phyloP scores from a whole-genome alignment of 2,113 vertebrate genomes.

The Ondatra zibethicus region DNA sequence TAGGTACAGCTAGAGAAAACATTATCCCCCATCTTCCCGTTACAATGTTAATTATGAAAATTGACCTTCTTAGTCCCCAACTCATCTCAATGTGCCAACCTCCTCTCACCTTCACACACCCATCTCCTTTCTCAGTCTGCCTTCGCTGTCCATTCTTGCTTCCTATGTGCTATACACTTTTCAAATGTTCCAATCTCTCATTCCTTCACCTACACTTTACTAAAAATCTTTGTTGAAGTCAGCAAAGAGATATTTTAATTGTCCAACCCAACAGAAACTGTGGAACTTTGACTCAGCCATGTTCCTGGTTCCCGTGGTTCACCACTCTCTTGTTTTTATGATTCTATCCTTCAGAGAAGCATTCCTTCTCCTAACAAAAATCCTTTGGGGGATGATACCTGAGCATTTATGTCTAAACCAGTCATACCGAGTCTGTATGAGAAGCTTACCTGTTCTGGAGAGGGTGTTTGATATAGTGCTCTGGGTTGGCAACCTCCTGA shows the following conservation, averaged over 20 bases:
- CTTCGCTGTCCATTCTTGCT: not conserved
- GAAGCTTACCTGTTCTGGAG: conserved; percentile 95
- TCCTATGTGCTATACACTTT: not conserved
- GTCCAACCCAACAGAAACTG: not conserved
- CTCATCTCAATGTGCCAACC: not conserved
- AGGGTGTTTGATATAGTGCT: conserved; percentile 97
- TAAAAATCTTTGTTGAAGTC: not conserved
- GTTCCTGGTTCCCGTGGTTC: not conserved
- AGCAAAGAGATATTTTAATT: not conserved
- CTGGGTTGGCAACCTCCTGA: conserved; percentile 92
- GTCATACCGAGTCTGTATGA: not conserved
- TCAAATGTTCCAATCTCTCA: not conserved
- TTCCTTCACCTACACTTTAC: conserved; percentile 14
- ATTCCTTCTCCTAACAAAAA: not conserved
- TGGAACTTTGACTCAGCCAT: not conserved
- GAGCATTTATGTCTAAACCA: conserved; percentile 13
- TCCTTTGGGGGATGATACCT: not conserved
- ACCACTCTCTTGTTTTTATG: not conserved
- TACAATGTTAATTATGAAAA: not conserved
- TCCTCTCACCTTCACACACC: not conserved
- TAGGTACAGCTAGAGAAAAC: not conserved
- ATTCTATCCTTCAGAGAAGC: not conserved
- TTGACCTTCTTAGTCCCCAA: not conserved
- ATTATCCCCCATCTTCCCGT: not conserved
- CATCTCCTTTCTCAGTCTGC: not conserved